A percentile compares a stretch with the other conserved stretches of the same genome.
Evolutionary conservation across 30 jellyfish, hydroid and myxozoan genomes (phyloP).

Genomic region (Chrysaora quinquecirrha): DNA sequence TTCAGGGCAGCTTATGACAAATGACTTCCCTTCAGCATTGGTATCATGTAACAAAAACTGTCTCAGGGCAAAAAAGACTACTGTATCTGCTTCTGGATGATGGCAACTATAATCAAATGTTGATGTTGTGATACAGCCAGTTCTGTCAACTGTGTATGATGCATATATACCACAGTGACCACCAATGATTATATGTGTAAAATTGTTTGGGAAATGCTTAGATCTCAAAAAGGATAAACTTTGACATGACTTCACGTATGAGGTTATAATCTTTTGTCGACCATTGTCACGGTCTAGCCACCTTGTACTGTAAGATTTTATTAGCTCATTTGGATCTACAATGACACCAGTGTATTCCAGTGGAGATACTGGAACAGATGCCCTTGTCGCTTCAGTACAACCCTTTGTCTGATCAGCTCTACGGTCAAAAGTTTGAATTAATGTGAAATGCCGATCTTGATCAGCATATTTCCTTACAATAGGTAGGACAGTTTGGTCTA

Average conservation of each 20-base stretch:
- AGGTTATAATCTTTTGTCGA: constrained; percentile 4
- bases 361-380: constrained; percentile 22
- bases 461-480: background rate
- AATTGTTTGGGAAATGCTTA: constrained; percentile 13
- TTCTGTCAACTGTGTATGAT: constrained; percentile 13
- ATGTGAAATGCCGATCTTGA: constrained; percentile 6
- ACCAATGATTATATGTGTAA: constrained; percentile 19
- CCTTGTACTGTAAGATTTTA: constrained; percentile 23
- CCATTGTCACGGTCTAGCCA: constrained; percentile 35
- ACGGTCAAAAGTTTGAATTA: constrained; percentile 28
- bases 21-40: constrained; percentile 3
- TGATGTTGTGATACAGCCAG: background rate
- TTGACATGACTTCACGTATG: constrained; percentile 10
- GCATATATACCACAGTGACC: constrained; percentile 35
- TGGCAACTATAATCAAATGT: constrained; percentile 26
- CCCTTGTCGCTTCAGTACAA: constrained; percentile 29
- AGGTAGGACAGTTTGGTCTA: constrained; percentile 8
- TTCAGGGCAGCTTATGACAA: constrained; percentile 49
- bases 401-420: constrained; percentile 44
- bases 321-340: constrained; percentile 16
- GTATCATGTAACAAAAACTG: constrained; percentile 14
- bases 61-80: constrained; percentile 45
- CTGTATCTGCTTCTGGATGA: constrained; percentile 70
- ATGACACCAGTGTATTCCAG: constrained; percentile 5
- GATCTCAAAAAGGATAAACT: background rate